Percentiles rank a stretch among this genome's conserved stretches.
Conservation (phyloP, 1,140 invertebrate species). For the Brachystomella parvula region DNA sequence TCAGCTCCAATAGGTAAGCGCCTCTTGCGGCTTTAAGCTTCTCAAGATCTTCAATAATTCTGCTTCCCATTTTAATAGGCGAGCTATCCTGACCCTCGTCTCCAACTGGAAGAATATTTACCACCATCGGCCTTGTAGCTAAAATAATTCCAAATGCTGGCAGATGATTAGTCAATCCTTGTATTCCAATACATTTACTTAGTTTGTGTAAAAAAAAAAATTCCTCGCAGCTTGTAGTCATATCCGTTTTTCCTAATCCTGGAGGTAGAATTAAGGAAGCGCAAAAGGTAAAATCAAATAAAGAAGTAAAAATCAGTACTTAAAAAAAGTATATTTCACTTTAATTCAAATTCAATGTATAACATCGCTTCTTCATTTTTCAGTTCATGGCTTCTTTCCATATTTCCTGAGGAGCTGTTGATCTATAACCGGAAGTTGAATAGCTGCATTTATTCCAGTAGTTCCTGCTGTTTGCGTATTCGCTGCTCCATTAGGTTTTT, state of each 20-base stretch:
- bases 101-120: not conserved
- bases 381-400: not conserved
- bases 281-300: not conserved
- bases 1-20: conserved; percentile 97
- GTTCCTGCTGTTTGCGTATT: not conserved
- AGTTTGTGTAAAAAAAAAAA: not conserved
- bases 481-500: not conserved
- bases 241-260: no score
- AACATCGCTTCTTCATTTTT: not conserved
- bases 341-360: not conserved
- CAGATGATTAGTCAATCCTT: not conserved
- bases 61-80: no score
- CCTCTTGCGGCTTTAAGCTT: no score
- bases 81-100: conserved; percentile 68
- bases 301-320: not conserved
- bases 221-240: no score
- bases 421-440: not conserved
- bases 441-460: conserved; percentile 1
- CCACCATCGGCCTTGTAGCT: not conserved
- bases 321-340: not conserved
- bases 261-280: not conserved
- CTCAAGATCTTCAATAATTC: no score
- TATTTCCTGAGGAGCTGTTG: not conserved
- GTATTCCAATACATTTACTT: not conserved
- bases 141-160: not conserved